A percentile compares a stretch with the other conserved stretches of the same genome.
Evolutionary conservation across 2,797 vertebrate species (phyloP).

Genomic region (Gymnothorax reevesii): DNA sequence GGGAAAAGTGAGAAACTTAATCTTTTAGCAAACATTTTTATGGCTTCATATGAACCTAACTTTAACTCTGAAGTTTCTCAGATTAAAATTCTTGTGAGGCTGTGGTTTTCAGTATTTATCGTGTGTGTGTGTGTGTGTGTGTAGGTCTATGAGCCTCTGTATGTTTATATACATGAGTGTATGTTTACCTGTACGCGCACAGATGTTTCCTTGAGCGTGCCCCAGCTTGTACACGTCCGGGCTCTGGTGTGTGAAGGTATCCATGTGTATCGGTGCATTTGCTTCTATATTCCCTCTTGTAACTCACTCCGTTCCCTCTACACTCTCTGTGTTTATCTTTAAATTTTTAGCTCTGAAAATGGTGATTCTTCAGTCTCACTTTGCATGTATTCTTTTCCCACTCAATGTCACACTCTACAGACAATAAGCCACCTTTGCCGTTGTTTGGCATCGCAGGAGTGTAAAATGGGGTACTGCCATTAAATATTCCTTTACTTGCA

Average conservation of each 20-base stretch:
- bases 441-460: background rate
- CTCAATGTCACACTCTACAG: background rate
- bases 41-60: too few species aligned
- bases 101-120: background rate
- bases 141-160: background rate
- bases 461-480: background rate
- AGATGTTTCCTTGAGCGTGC: background rate
- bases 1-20: background rate
- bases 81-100: background rate
- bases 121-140: background rate
- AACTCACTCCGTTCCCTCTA: slow-evolving; percentile 60
- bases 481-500: background rate
- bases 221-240: background rate
- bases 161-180: background rate
- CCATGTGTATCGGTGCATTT: background rate
- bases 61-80: too few species aligned
- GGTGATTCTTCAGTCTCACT: slow-evolving; percentile 41
- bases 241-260: background rate
- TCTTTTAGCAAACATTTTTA: too few species aligned
- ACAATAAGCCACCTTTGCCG: slow-evolving; percentile 14
- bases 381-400: slow-evolving; percentile 11
- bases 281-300: background rate
- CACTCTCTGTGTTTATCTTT: slow-evolving; percentile 38
- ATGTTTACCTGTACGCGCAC: background rate
- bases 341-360: slow-evolving; percentile 52